A percentile compares a stretch with the other conserved stretches of the same genome.
Evolutionary conservation across 2,797 vertebrate genomes (phyloP).

Genomic region (Melanotaenia maccullochi): DNA sequence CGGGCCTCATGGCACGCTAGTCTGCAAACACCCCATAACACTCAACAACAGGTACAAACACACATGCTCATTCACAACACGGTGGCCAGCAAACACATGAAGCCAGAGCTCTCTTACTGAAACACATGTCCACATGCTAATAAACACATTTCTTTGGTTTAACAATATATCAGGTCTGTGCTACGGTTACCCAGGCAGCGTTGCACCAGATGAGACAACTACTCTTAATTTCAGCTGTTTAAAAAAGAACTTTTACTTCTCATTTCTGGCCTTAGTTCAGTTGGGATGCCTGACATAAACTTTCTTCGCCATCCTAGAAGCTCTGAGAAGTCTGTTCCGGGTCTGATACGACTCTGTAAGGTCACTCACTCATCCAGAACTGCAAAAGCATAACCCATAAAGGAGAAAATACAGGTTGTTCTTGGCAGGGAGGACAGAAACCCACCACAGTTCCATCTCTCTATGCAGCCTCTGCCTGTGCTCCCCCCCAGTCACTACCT

Average conservation of each 20-base stretch:
- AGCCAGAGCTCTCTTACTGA: background rate
- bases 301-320: slow-evolving; percentile 73
- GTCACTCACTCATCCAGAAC: slow-evolving; percentile 83
- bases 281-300: slow-evolving; percentile 65
- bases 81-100: slow-evolving; percentile 49
- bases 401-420: slow-evolving; percentile 83
- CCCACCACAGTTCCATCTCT: slow-evolving; percentile 67
- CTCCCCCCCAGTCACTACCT: slow-evolving; percentile 77
- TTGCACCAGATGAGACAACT: slow-evolving; percentile 62
- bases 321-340: slow-evolving; percentile 77
- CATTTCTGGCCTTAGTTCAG: slow-evolving; percentile 67
- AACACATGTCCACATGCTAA: slow-evolving; percentile 15
- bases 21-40: slow-evolving; percentile 75
- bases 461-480: slow-evolving; percentile 66
- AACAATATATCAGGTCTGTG: slow-evolving; percentile 22
- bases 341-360: slow-evolving; percentile 80
- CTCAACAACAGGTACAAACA: slow-evolving; percentile 64
- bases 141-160: slow-evolving; percentile 19
- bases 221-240: slow-evolving; percentile 60
- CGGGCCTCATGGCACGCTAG: slow-evolving; percentile 79
- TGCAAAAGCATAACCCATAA: slow-evolving; percentile 77
- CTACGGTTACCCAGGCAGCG: slow-evolving; percentile 30
- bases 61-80: slow-evolving; percentile 39
- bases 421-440: slow-evolving; percentile 77
- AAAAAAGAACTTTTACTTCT: slow-evolving; percentile 54